phyloP scores from a whole-genome alignment of 2,888 invertebrate genomes.

The Neria commutata region DNA sequence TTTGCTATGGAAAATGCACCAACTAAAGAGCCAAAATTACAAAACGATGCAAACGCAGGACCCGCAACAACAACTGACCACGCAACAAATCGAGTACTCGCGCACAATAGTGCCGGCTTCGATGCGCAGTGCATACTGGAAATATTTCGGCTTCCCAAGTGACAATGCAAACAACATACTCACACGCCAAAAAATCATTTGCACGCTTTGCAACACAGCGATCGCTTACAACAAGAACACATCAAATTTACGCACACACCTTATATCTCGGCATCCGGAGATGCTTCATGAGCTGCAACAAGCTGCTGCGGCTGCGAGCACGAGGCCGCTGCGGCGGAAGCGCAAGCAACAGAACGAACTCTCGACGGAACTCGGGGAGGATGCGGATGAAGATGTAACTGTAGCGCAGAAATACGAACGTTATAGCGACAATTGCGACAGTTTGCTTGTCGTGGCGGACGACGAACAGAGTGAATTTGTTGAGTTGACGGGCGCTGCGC shows the following conservation, averaged over 20 bases:
- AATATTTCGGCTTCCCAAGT: conserved; percentile 51
- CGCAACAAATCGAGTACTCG: conserved; percentile 39
- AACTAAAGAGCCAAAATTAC: too few relatives aligned
- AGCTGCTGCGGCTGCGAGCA: conserved; percentile 22
- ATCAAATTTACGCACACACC: conserved; percentile 47
- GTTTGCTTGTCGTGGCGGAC: too few relatives aligned
- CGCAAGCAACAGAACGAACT: not conserved
- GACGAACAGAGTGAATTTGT: too few relatives aligned
- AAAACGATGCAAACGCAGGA: too few relatives aligned
- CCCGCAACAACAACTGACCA: conserved; percentile 17
- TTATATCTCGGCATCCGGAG: conserved; percentile 46
- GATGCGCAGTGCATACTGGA: conserved; percentile 51
- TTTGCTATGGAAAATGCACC: too few relatives aligned
- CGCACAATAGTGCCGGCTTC: conserved; percentile 43
- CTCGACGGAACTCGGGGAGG: too few relatives aligned
- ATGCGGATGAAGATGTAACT: not conserved
- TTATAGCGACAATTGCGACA: conserved; percentile 9
- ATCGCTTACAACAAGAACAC: conserved; percentile 51
- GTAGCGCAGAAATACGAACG: not conserved
- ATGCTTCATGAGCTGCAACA: conserved; percentile 35
- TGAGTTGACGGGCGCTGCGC: too few relatives aligned
- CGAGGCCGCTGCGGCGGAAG: not conserved
- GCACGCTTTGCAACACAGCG: conserved; percentile 42
- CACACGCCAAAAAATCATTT: conserved; percentile 47
- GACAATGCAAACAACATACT: conserved; percentile 44